These are phyloP conservation scores for Danio albolineatus DNA, from an alignment of 2,797 vertebrate genomes.

Conservation along the genomic window DNA sequence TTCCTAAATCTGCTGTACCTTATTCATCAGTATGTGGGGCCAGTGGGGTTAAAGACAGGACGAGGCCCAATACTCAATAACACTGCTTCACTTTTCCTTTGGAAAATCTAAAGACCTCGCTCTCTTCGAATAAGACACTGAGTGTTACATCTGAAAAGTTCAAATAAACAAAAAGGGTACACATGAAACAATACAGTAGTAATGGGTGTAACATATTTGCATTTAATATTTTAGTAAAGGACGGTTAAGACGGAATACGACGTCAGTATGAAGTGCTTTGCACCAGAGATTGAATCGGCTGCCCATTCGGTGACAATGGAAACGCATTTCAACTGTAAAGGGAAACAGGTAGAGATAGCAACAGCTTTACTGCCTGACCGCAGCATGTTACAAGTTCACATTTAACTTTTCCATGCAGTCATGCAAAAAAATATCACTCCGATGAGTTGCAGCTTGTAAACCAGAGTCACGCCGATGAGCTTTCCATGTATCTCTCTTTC, in stretches of 20 bases:
- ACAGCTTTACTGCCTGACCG: constrained; percentile 31
- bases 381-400: constrained; percentile 60
- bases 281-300: constrained; percentile 42
- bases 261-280: constrained; percentile 60
- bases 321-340: constrained; percentile 16
- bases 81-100: constrained; percentile 45
- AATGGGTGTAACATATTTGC: constrained; percentile 70
- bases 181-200: constrained; percentile 80
- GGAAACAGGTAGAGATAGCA: constrained; percentile 30
- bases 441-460: constrained; percentile 39
- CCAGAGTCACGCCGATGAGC: constrained; percentile 27
- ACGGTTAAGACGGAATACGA: constrained; percentile 58
- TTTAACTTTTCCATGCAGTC: constrained; percentile 60
- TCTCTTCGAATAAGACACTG: constrained; percentile 23
- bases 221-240: constrained; percentile 75
- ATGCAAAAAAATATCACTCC: constrained; percentile 41
- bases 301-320: background rate
- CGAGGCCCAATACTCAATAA: constrained; percentile 36
- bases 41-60: constrained; percentile 5
- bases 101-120: constrained; percentile 38
- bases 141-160: constrained; percentile 20
- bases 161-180: constrained; percentile 65
- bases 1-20: constrained; percentile 20
- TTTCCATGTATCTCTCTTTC: background rate
- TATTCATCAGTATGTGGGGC: constrained; percentile 15